These are phyloP conservation scores for Mactromeris polynyma DNA, from an alignment of 2,888 invertebrate species.

Conservation along the genomic window DNA sequence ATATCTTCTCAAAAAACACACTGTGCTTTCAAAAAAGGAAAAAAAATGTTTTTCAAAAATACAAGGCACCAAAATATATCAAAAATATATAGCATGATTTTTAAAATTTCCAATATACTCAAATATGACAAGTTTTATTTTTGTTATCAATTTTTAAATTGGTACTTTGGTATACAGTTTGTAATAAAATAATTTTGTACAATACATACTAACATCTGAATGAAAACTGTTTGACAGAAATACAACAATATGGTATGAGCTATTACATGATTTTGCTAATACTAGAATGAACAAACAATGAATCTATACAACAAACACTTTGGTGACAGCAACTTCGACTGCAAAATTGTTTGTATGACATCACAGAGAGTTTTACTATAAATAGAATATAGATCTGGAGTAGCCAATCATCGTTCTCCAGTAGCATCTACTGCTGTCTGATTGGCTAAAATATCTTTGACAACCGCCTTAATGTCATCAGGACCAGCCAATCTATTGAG, in stretches of 20 bases:
- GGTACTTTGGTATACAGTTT: background rate
- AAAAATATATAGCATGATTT: background rate
- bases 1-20: background rate
- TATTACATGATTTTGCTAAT: background rate
- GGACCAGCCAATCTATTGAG: constrained; percentile 67
- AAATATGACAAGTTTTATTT: background rate
- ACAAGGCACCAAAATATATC: background rate
- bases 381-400: background rate
- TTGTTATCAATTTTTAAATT: background rate
- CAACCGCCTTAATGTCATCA: background rate
- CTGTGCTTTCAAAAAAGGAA: background rate
- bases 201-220: background rate
- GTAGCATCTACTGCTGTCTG: constrained; percentile 26
- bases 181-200: no score
- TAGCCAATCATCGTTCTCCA: constrained; percentile 3
- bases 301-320: background rate
- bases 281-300: background rate
- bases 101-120: background rate
- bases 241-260: background rate
- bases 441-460: constrained; percentile 40
- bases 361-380: constrained; percentile 6
- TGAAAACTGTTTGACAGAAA: background rate
- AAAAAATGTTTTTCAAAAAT: background rate
- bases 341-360: background rate
- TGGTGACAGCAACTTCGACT: background rate